Evolutionary conservation across 1,140 invertebrate genomes (phyloP), one percentile per base, ranked within the genome.

Genomic region (Aphaenogaster floridana): DNA sequence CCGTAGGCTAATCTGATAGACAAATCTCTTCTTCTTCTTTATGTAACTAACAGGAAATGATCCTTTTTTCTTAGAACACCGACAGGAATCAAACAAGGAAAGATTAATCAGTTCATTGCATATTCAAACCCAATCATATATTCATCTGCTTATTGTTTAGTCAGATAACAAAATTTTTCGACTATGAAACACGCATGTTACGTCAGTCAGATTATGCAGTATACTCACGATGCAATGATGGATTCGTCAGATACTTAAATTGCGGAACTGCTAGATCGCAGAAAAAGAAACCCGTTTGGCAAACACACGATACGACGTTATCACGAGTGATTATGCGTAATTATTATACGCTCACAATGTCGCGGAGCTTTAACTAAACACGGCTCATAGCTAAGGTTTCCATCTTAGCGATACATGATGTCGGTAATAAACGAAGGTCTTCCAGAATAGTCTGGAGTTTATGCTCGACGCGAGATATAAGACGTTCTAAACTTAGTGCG

Each of bases 331-430:
- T 80, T 50, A 54, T 50, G 15, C 48, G 36, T 54, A 63, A 84
- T 76, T 61, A 84, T 74, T 57, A 34, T 36, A 36, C 54, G 8
- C 3, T 84, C 34, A 84, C 42, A 84, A 84, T 84, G 13, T 74
- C 68, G 8, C 42, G 36, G 3, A 4, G 52, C 39, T 11, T n/a
- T 39, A 15, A 79, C 50, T 83, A 34, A 1, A 61, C 15, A 34
- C 21, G n/a, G 8, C 6, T 71, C 9, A 13, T 21, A 59, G 5
- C 42, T 59, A 21, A 71, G 34, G 15, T 57, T 59, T 72, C 17
- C 28, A 9, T 7, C 28, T 28, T 28, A 28, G 28, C 52, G 50
- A 72, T 83, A 61, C 34, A 50, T 8, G 39, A 81, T 42, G 63
- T 34, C 52, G 54, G 74, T 74, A 74, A 50, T 15, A 48, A 13